Percentiles rank a stretch among this genome's conserved stretches.
Evolutionary conservation across 1,140 invertebrate genomes (phyloP).

Genomic region (Hyles euphorbiae): DNA sequence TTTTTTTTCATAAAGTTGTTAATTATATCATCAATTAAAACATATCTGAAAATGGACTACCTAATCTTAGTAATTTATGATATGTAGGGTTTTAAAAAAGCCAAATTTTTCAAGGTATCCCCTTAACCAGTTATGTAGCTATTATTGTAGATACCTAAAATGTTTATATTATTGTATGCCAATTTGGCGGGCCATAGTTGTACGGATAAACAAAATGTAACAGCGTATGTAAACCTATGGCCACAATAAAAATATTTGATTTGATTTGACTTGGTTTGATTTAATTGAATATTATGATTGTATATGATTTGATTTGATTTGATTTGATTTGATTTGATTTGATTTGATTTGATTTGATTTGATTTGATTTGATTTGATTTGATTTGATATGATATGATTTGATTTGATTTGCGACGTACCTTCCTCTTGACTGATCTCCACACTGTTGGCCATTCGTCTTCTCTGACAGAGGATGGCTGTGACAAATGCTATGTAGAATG

Average conservation of each 20-base stretch:
- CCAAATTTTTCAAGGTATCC: no score
- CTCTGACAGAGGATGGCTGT: constrained; percentile 34
- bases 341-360: background rate
- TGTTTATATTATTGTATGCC: no score
- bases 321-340: background rate
- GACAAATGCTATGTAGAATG: constrained; percentile 50
- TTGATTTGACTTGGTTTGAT: background rate
- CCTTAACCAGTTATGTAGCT: background rate
- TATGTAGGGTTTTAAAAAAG: no score
- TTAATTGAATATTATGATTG: no score
- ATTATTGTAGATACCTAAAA: background rate
- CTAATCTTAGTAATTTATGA: no score
- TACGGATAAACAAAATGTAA: no score
- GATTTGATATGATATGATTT: background rate
- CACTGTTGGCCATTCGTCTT: background rate
- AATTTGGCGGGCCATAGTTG: no score
- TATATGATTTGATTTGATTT: background rate
- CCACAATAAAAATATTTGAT: no score
- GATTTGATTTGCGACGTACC: background rate
- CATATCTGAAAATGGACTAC: no score
- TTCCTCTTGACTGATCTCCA: background rate
- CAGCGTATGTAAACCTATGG: no score
- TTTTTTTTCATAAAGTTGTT: no score
- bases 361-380: background rate
- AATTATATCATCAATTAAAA: no score